phyloP scores from a whole-genome alignment of 2,888 invertebrate species.

The Phymatocera aterrima region DNA sequence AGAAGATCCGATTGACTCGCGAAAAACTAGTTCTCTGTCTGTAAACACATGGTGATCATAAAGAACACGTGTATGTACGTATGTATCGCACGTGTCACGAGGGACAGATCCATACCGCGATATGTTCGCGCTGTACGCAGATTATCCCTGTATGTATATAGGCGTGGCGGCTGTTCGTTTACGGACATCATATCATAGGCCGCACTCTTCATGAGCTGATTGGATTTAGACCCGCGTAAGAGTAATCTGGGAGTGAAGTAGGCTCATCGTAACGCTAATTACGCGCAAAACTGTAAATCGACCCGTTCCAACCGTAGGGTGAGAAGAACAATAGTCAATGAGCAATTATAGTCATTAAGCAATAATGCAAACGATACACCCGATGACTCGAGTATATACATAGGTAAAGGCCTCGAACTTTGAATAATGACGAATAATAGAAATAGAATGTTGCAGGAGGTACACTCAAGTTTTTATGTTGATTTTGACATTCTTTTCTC shows the following conservation, averaged over 20 bases:
- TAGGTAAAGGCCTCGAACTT: neutral
- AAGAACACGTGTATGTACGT: neutral
- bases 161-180: neutral
- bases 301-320: neutral
- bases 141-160: neutral
- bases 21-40: too few species aligned
- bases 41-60: too few species aligned
- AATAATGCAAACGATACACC: neutral
- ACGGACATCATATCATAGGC: neutral
- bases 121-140: neutral
- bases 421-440: neutral
- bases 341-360: neutral
- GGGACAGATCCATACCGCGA: neutral
- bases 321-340: neutral
- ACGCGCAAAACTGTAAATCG: neutral
- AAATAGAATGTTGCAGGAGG: too few species aligned
- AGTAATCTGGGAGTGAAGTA: neutral
- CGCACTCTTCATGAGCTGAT: neutral
- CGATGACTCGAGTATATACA: neutral
- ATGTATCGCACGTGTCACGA: neutral
- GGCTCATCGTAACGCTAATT: neutral
- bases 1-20: neutral
- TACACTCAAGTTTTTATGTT: too few species aligned
- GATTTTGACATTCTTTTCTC: neutral
- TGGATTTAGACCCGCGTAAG: neutral